These are phyloP conservation scores for Gouania willdenowi DNA, from an alignment of 2,797 vertebrate genomes.

Conservation along the genomic window DNA sequence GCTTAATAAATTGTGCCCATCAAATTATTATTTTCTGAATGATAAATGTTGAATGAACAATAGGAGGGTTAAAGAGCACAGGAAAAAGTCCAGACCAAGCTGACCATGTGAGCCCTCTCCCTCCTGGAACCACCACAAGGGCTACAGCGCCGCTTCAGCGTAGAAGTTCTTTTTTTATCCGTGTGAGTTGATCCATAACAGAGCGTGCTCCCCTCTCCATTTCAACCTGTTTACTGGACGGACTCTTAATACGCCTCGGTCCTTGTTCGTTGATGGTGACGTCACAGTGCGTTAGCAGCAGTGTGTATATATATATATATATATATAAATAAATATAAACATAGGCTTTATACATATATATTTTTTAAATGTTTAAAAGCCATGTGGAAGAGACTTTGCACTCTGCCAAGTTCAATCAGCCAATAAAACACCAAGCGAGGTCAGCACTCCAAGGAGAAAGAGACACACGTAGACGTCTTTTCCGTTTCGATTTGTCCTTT, in stretches of 20 bases:
- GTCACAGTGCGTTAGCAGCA: constrained; percentile 31
- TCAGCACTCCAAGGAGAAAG: constrained; percentile 41
- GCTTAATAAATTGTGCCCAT: too few relatives aligned
- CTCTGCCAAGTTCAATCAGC: constrained; percentile 69
- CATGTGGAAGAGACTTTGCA: constrained; percentile 66
- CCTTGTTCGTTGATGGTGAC: constrained; percentile 18
- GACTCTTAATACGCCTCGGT: constrained; percentile 19
- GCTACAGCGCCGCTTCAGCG: constrained; percentile 67
- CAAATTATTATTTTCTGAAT: too few relatives aligned
- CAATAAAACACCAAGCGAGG: constrained; percentile 62
- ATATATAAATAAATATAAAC: constrained; percentile 11
- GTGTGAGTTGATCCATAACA: constrained; percentile 31
- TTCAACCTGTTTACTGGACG: constrained; percentile 60
- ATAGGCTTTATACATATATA: constrained; percentile 1
- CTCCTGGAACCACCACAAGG: constrained; percentile 67
- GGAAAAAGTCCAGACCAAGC: constrained; percentile 55
- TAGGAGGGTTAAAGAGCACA: constrained; percentile 53
- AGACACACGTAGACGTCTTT: constrained; percentile 25
- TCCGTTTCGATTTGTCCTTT: constrained; percentile 31
- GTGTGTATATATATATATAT: constrained; percentile 26
- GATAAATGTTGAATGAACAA: too few relatives aligned
- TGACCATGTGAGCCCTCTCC: constrained; percentile 55
- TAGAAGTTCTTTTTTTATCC: constrained; percentile 27
- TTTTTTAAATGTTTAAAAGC: constrained; percentile 61
- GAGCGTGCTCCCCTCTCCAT: constrained; percentile 44